phyloP scores from a whole-genome alignment of 2,888 invertebrate species.

The Amiota communis region DNA sequence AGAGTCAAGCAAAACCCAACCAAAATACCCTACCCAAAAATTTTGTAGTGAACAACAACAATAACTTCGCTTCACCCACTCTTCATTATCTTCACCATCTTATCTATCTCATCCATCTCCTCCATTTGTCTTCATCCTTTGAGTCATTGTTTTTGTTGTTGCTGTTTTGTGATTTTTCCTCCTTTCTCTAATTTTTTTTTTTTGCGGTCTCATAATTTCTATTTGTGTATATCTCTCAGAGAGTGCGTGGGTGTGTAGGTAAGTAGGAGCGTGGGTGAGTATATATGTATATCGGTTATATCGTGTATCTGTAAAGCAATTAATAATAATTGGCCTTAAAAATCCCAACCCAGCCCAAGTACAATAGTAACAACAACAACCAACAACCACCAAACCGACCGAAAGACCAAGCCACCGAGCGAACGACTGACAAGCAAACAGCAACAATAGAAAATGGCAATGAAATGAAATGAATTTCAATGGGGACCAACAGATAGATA shows the following conservation, averaged over 20 bases:
- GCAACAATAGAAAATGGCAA: conserved; percentile 59
- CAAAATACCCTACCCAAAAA: too few relatives aligned
- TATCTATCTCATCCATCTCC: too few relatives aligned
- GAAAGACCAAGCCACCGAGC: conserved; percentile 9
- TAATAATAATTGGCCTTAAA: conserved; percentile 69
- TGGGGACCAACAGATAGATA: conserved; percentile 44
- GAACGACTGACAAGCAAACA: conserved; percentile 35
- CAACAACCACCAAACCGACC: conserved; percentile 29
- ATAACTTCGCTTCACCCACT: too few relatives aligned
- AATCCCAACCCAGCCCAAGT: conserved; percentile 38
- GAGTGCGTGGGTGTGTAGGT: conserved; percentile 38
- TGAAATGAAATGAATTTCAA: conserved; percentile 32
- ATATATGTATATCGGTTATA: conserved; percentile 21
- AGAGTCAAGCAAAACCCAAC: too few relatives aligned
- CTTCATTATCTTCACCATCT: too few relatives aligned
- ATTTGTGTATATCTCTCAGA: neutral
- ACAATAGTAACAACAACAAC: conserved; percentile 28
- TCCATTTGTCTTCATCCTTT: too few relatives aligned
- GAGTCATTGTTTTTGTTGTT: too few relatives aligned
- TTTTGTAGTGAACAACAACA: too few relatives aligned
- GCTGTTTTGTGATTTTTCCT: too few relatives aligned
- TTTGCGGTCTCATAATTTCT: conserved; percentile 24
- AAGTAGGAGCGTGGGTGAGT: conserved; percentile 42
- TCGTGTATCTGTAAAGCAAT: conserved; percentile 66
- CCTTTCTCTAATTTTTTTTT: too few relatives aligned